Evolutionary conservation across 2,888 invertebrate species (phyloP).

Genomic region (Drosophila nigricruria): DNA sequence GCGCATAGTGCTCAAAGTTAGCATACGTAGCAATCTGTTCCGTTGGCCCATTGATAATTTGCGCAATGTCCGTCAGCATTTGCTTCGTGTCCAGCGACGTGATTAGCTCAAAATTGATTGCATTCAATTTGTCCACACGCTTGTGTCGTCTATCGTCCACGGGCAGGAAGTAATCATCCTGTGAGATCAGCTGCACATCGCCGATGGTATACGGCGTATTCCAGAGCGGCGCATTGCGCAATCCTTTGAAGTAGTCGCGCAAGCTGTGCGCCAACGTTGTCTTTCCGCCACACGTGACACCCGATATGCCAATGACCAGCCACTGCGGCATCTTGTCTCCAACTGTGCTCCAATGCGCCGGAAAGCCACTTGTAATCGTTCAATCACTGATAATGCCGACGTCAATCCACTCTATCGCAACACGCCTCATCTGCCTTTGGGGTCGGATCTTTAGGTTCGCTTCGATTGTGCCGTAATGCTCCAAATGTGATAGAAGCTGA

Average conservation of each 20-base stretch:
- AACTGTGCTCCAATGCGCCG: conserved; percentile 41
- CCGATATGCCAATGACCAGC: conserved; percentile 90
- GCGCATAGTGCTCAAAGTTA: conserved; percentile 76
- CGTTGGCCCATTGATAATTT: conserved; percentile 77
- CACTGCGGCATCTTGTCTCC: conserved; percentile 86
- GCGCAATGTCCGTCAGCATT: conserved; percentile 88
- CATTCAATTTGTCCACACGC: conserved; percentile 88
- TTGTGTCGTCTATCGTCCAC: conserved; percentile 89
- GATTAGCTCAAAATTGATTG: conserved; percentile 91
- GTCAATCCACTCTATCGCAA: conserved; percentile 26
- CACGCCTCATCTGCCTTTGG: conserved; percentile 7
- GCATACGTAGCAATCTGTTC: conserved; percentile 65
- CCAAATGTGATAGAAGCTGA: conserved; percentile 87
- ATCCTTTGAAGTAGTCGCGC: conserved; percentile 82
- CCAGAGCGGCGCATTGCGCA: conserved; percentile 78
- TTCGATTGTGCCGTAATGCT: conserved; percentile 66
- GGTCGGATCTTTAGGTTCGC: conserved; percentile 33
- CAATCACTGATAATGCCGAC: conserved; percentile 40
- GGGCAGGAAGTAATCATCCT: conserved; percentile 91
- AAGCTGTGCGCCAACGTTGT: conserved; percentile 89
- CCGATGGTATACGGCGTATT: conserved; percentile 82
- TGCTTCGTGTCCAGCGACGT: conserved; percentile 90
- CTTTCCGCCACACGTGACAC: conserved; percentile 94
- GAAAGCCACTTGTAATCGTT: conserved; percentile 24
- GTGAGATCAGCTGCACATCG: conserved; percentile 88